Evolutionary conservation across 2,888 invertebrate genomes (phyloP).

Genomic region (Nomada lathburiana): DNA sequence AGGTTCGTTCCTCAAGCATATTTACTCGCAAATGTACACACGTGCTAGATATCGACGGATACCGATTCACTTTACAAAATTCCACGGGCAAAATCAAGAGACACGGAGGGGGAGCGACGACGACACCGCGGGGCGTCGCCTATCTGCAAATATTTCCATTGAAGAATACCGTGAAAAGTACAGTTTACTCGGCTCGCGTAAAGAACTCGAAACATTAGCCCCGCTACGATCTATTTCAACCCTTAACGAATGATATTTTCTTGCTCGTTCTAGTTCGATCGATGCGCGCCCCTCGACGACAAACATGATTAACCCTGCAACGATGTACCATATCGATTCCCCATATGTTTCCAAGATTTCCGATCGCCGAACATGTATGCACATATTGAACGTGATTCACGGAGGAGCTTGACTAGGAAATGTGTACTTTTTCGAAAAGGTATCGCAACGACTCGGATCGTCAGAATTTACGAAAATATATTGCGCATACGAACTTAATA

Average conservation of each 20-base stretch:
- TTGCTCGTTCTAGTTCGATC: background rate
- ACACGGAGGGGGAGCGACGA: background rate
- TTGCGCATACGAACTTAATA: too few relatives aligned
- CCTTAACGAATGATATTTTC: background rate
- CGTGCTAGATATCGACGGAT: constrained; percentile 37
- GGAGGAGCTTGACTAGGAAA: background rate
- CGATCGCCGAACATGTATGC: constrained; percentile 2
- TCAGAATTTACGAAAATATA: too few relatives aligned
- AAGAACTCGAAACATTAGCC: background rate
- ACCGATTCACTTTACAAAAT: constrained; percentile 48
- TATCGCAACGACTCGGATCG: background rate
- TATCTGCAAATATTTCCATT: constrained; percentile 22
- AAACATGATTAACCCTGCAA: background rate
- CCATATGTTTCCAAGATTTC: background rate
- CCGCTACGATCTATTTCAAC: background rate
- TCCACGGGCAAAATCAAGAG: constrained; percentile 28
- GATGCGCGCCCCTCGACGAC: background rate
- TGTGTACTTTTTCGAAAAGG: background rate
- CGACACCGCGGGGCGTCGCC: background rate
- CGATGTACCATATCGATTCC: background rate
- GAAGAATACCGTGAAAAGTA: constrained; percentile 1
- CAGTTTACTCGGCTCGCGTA: background rate
- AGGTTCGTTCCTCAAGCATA: constrained; percentile 58
- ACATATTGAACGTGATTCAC: constrained; percentile 3
- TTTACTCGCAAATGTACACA: constrained; percentile 53